phyloP scores from a whole-genome alignment of 2,888 invertebrate genomes.

The Heliconius ismenius region DNA sequence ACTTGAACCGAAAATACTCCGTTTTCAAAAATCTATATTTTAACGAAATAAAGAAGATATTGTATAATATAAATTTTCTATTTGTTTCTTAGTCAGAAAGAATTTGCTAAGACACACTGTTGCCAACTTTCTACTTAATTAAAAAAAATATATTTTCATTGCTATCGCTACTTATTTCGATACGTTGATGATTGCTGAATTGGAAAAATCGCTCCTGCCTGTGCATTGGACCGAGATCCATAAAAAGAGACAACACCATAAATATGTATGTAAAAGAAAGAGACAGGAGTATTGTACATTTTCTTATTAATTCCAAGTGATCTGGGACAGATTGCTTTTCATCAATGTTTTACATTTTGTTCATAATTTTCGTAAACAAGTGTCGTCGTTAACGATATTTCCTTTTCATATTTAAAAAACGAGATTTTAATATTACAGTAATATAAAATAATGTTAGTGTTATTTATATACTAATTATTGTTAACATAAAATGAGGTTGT shows the following conservation, averaged over 20 bases:
- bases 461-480: no score
- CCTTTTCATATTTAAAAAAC: no score
- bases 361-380: background rate
- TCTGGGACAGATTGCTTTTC: background rate
- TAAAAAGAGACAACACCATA: constrained; percentile 20
- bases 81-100: no score
- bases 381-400: background rate
- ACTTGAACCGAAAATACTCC: no score
- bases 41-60: background rate
- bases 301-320: background rate
- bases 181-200: constrained; percentile 27
- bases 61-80: background rate
- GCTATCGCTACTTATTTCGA: constrained; percentile 24
- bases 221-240: constrained; percentile 28
- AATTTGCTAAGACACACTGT: no score
- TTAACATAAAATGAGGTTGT: no score
- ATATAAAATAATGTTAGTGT: no score
- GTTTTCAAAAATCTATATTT: background rate
- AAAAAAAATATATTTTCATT: constrained; percentile 1
- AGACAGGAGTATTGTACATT: background rate
- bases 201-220: constrained; percentile 39
- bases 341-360: background rate
- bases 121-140: background rate
- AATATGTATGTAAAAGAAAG: background rate
- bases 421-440: no score